Evolutionary conservation across 2,797 vertebrate genomes (phyloP).

Genomic region (Lemur catta): DNA sequence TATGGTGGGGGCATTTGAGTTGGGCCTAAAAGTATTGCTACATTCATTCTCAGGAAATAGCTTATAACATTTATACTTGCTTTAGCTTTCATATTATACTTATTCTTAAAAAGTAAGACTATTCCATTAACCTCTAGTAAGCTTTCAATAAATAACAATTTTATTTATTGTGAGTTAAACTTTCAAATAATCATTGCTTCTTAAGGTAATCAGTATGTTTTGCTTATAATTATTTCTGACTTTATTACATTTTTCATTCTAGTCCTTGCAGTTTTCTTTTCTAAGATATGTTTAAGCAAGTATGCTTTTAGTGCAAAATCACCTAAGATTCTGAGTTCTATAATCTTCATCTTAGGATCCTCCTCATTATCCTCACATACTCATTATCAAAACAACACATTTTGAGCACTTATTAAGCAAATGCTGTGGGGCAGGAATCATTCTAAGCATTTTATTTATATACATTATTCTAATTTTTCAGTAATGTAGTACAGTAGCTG

Average conservation of each 20-base stretch:
- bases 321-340: background rate
- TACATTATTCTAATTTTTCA: background rate
- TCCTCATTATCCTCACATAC: background rate
- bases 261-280: background rate
- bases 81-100: background rate
- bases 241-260: background rate
- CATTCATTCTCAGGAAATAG: background rate
- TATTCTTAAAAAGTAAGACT: conserved; percentile 9
- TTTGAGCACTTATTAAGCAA: background rate
- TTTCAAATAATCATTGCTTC: conserved; percentile 19
- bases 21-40: background rate
- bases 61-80: background rate
- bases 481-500: background rate
- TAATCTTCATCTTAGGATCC: background rate
- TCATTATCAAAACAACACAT: background rate
- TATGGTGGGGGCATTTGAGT: background rate
- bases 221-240: conserved; percentile 1
- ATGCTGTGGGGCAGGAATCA: background rate
- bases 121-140: background rate
- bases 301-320: conserved; percentile 4
- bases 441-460: background rate
- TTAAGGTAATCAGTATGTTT: background rate
- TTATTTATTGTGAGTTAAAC: background rate
- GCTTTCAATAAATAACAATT: background rate
- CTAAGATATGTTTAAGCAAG: background rate